Evolutionary conservation across 2,888 invertebrate species (phyloP), one percentile per base, ranked within the genome.

Genomic region (Spodoptera exigua): DNA sequence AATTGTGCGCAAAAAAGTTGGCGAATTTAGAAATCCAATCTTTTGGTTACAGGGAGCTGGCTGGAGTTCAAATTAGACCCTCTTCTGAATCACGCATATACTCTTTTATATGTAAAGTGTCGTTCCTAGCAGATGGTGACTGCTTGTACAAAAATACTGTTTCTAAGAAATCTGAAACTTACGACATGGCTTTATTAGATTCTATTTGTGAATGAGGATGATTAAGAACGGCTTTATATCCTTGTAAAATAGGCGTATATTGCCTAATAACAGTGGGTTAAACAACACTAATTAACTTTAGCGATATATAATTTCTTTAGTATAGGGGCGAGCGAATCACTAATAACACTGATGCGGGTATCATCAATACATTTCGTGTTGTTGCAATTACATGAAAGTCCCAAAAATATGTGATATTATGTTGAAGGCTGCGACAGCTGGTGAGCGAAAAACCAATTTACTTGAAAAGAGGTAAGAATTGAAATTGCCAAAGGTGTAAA

Each of bases 261-360:
- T 27, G 27, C n/a, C n/a, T n/a, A 27, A 27, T 27, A 27, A 27
- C 27, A 27, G 27, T 27, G 9, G 27, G 27, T 5, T 27, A 9
- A 27, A 27, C 27, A 27, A 27, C 10, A 57, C 41, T 39, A 49
- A 52, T 73, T 69, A 52, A 59, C 55, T 49, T 48, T 39, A 11
- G n/a, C 56, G 41, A 14, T 56, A 70, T n/a, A n/a, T n/a, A 75
- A 74, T 78, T 77, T 67, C 68, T 67, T 70, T 63, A 57, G 64
- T 56, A 61, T 66, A 64, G 65, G 68, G 74, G 61, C 63, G 54
- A 59, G 59, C 40, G 16, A 39, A 48, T 55, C 37, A 61, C 49
- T 61, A 53, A 54, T 16, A 12, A 27, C 32, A 10, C 21, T 37
- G 40, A 62, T 73, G 40, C 48, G 57, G 73, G 51, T 53, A 41